These are phyloP conservation scores for Xenopus laevis DNA, from an alignment of 2,113 vertebrate genomes.

Conservation along the genomic window DNA sequence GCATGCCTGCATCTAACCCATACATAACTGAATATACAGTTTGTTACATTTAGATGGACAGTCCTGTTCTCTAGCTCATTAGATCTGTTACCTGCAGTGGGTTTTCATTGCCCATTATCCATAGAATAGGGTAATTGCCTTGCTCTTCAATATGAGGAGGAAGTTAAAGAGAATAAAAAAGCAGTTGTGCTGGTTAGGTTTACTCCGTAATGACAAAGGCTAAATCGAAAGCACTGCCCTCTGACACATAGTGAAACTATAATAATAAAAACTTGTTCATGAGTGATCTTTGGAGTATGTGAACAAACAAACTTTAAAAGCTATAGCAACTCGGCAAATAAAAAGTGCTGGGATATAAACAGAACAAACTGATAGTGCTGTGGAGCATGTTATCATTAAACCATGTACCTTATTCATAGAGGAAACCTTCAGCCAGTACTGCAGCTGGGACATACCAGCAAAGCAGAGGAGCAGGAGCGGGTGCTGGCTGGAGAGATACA, in stretches of 20 bases:
- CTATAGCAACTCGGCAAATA: not conserved
- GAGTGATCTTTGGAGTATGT: not conserved
- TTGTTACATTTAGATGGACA: too few relatives aligned
- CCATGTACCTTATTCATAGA: constrained; percentile 81
- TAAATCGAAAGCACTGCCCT: not conserved
- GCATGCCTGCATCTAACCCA: too few relatives aligned
- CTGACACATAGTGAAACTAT: not conserved
- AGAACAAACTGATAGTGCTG: not conserved
- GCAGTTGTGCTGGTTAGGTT: not conserved
- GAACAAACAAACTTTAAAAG: not conserved
- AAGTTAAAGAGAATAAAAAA: not conserved
- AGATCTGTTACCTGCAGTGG: not conserved
- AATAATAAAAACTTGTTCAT: not conserved
- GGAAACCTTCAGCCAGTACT: constrained; percentile 88
- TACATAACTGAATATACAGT: too few relatives aligned
- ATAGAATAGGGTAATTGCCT: not conserved
- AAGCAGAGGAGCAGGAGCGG: constrained; percentile 44
- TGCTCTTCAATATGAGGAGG: constrained; percentile 10
- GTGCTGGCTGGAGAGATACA: constrained; percentile 44
- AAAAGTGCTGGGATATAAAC: not conserved
- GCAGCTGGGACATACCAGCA: constrained; percentile 89
- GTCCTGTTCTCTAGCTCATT: too few relatives aligned
- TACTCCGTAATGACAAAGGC: not conserved
- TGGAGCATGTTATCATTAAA: not conserved
- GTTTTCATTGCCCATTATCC: not conserved